Percentiles rank a stretch among this genome's conserved stretches.
Conservation (phyloP, 92 coral and sea anemone genomes). For the Actinostola sp. region DNA sequence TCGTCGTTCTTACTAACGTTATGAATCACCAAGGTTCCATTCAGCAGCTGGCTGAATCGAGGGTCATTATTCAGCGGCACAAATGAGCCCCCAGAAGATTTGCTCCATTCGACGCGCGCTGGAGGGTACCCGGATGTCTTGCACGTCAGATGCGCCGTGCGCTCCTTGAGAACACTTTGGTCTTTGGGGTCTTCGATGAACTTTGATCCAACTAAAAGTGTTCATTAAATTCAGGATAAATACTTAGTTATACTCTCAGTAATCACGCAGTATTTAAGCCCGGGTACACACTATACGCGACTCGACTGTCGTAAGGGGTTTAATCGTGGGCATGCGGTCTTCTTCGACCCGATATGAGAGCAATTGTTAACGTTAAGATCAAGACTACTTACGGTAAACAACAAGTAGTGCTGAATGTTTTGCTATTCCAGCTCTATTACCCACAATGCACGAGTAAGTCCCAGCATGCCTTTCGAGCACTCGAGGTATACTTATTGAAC, state of each 20-base stretch:
- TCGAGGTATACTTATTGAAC: constrained; percentile 1
- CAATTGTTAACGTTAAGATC: background rate
- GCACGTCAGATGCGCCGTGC: constrained; percentile 73
- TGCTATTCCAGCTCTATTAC: constrained; percentile 70
- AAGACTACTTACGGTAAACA: constrained; percentile 73
- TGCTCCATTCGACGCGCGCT: constrained; percentile 91
- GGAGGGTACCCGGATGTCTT: constrained; percentile 84
- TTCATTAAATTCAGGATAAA: background rate
- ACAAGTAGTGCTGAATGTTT: constrained; percentile 58
- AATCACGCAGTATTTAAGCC: background rate
- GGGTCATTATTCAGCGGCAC: constrained; percentile 58
- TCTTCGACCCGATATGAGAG: background rate
- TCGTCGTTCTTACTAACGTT: constrained; percentile 83
- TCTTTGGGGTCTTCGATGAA: constrained; percentile 66
- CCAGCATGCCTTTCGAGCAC: constrained; percentile 77
- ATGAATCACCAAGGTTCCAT: constrained; percentile 88
- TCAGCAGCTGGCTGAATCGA: constrained; percentile 70
- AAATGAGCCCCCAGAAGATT: constrained; percentile 53
- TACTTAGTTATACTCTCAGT: background rate
- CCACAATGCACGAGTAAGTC: constrained; percentile 75
- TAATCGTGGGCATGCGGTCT: background rate
- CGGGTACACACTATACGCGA: background rate
- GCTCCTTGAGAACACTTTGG: constrained; percentile 78
- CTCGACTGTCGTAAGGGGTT: background rate
- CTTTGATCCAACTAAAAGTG: constrained; percentile 70